These are phyloP conservation scores for Podarcis muralis DNA, from an alignment of 2,113 vertebrate genomes.

Conservation along the genomic window DNA sequence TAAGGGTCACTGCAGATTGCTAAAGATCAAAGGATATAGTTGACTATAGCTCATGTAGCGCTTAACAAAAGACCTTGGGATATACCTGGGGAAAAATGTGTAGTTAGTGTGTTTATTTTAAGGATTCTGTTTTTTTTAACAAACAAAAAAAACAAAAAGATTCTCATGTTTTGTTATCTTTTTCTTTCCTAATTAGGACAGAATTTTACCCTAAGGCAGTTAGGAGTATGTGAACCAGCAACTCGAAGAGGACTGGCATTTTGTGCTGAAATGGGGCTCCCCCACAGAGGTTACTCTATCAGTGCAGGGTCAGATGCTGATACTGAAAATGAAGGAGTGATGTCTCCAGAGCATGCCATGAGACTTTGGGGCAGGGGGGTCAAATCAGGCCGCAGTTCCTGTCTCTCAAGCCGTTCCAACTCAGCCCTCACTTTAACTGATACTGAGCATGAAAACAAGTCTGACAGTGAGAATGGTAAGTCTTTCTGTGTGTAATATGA, in stretches of 20 bases:
- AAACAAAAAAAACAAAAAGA: background rate
- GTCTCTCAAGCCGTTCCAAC: conserved; percentile 96
- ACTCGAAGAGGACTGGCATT: conserved; percentile 92
- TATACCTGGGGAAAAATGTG: conserved; percentile 28
- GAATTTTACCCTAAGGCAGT: conserved; percentile 97
- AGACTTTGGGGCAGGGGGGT: conserved; percentile 93
- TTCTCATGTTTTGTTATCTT: conserved; percentile 77
- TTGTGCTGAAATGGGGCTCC: conserved; percentile 95
- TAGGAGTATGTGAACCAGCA: conserved; percentile 93
- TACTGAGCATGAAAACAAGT: conserved; percentile 97
- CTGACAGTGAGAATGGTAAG: conserved; percentile 96
- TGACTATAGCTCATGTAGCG: conserved; percentile 32
- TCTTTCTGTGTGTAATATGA: conserved; percentile 43
- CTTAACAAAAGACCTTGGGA: conserved; percentile 19
- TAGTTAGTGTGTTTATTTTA: conserved; percentile 56
- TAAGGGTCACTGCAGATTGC: background rate
- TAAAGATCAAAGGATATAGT: conserved; percentile 39
- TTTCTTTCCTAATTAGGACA: conserved; percentile 87
- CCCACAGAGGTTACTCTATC: conserved; percentile 92
- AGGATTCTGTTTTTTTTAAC: conserved; percentile 39
- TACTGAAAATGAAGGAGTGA: conserved; percentile 90
- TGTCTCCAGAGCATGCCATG: conserved; percentile 95
- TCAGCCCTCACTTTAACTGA: conserved; percentile 97
- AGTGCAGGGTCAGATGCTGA: conserved; percentile 90
- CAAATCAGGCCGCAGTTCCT: conserved; percentile 92